Percentiles rank a stretch among this genome's conserved stretches.
These are phyloP conservation scores for Asteroscopus sphinx DNA, from an alignment of 2,888 invertebrate genomes.

Conservation along the genomic window DNA sequence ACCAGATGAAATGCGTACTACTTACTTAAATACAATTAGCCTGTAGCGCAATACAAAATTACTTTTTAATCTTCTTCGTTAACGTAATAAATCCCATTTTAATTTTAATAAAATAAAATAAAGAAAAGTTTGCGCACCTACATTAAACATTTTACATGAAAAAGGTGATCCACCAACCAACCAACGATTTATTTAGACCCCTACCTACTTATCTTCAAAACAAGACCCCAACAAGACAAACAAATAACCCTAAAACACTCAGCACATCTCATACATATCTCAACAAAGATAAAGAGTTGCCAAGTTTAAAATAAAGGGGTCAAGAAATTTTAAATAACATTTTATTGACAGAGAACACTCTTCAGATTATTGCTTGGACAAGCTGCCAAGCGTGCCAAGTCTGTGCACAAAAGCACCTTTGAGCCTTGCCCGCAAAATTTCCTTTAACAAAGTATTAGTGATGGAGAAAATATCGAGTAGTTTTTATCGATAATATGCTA, in stretches of 20 bases:
- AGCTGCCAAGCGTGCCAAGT: constrained; percentile 36
- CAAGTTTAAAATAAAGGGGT: constrained; percentile 10
- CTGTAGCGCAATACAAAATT: too few species aligned
- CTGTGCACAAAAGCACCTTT: constrained; percentile 33
- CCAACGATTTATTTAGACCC: too few species aligned
- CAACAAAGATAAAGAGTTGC: constrained; percentile 3
- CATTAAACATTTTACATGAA: too few species aligned
- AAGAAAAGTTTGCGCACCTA: too few species aligned
- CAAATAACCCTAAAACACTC: not conserved
- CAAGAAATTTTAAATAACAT: constrained; percentile 35
- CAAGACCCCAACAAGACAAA: not conserved
- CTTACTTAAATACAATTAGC: too few species aligned
- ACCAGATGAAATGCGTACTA: too few species aligned
- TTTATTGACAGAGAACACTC: constrained; percentile 25
- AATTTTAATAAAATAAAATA: too few species aligned
- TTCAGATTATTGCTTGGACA: constrained; percentile 36
- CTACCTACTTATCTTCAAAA: too few species aligned
- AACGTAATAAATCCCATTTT: too few species aligned
- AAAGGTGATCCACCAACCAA: too few species aligned
- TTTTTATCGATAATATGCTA: constrained; percentile 23
- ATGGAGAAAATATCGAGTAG: constrained; percentile 9
- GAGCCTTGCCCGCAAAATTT: constrained; percentile 3
- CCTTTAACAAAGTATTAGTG: constrained; percentile 10
- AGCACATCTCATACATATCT: not conserved
- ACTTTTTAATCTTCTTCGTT: too few species aligned